These are phyloP conservation scores for Torymus aiolomorphi DNA, from an alignment of 2,888 invertebrate genomes.

Conservation along the genomic window DNA sequence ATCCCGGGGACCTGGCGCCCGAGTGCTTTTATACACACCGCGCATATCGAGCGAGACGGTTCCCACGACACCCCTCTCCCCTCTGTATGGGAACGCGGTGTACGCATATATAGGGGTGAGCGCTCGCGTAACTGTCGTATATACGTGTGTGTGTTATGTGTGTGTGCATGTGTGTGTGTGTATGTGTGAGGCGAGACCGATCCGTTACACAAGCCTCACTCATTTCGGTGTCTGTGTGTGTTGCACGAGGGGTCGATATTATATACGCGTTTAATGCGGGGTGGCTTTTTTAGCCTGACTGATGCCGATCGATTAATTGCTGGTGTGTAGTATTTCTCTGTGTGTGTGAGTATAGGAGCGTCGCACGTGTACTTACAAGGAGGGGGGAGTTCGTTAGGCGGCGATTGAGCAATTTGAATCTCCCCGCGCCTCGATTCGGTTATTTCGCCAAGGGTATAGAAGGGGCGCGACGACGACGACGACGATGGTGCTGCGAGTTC, in stretches of 20 bases:
- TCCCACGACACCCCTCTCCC: slow-evolving; percentile 55
- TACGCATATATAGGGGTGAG: slow-evolving; percentile 42
- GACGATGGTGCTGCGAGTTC: too few species aligned
- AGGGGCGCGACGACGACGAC: too few species aligned
- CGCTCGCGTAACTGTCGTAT: slow-evolving; percentile 3
- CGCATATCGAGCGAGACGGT: slow-evolving; percentile 43
- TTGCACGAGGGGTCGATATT: slow-evolving; percentile 8
- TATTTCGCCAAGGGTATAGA: too few species aligned
- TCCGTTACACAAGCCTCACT: slow-evolving; percentile 48
- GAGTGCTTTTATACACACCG: slow-evolving; percentile 10
- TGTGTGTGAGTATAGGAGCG: too few species aligned
- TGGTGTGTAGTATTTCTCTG: too few species aligned
- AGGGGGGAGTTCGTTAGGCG: too few species aligned
- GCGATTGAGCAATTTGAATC: too few species aligned
- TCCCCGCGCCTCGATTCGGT: too few species aligned
- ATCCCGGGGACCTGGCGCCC: slow-evolving; percentile 35
- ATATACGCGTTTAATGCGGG: too few species aligned
- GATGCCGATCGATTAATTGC: too few species aligned
- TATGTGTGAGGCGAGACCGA: slow-evolving; percentile 12
- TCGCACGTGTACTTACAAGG: too few species aligned
- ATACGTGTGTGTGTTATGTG: background rate
- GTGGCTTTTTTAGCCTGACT: too few species aligned
- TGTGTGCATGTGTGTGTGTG: background rate
- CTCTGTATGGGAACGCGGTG: slow-evolving; percentile 52
- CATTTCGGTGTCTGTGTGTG: slow-evolving; percentile 35